Conservation (phyloP, 2,888 invertebrate species). For the Caenorhabditis japonica region DNA sequence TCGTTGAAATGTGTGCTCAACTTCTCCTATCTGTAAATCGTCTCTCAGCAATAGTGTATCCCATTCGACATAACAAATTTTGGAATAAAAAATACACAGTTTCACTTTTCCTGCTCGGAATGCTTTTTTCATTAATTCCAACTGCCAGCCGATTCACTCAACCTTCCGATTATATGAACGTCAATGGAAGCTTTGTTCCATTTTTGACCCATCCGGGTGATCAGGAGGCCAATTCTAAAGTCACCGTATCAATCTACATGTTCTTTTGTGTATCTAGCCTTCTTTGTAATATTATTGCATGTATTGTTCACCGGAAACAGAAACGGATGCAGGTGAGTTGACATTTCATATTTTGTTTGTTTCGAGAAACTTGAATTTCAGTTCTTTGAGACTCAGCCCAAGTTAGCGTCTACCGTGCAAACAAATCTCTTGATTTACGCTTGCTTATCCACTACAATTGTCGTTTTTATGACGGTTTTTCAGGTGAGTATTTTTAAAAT, state of each 20-base stretch:
- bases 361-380: slow-evolving; percentile 24
- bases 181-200: slow-evolving; percentile 42
- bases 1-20: slow-evolving; percentile 58
- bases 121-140: slow-evolving; percentile 45
- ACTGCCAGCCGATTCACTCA: slow-evolving; percentile 49
- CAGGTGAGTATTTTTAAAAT: slow-evolving; percentile 40
- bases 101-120: slow-evolving; percentile 30
- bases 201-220: slow-evolving; percentile 40
- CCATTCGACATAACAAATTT: slow-evolving; percentile 53
- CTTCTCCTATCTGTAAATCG: slow-evolving; percentile 54
- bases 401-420: slow-evolving; percentile 54
- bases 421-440: slow-evolving; percentile 61
- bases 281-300: slow-evolving; percentile 46
- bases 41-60: slow-evolving; percentile 57
- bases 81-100: slow-evolving; percentile 48
- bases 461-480: slow-evolving; percentile 54
- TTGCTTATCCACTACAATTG: slow-evolving; percentile 53
- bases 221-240: slow-evolving; percentile 57
- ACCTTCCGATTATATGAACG: slow-evolving; percentile 37
- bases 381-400: slow-evolving; percentile 49
- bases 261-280: slow-evolving; percentile 48
- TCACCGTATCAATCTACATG: slow-evolving; percentile 50
- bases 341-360: neutral
- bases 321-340: slow-evolving; percentile 48
- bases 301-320: slow-evolving; percentile 53